A percentile compares a stretch with the other conserved stretches of the same genome.
phyloP scores from a whole-genome alignment of 2,888 invertebrate species.

The Nasonia oneida region DNA sequence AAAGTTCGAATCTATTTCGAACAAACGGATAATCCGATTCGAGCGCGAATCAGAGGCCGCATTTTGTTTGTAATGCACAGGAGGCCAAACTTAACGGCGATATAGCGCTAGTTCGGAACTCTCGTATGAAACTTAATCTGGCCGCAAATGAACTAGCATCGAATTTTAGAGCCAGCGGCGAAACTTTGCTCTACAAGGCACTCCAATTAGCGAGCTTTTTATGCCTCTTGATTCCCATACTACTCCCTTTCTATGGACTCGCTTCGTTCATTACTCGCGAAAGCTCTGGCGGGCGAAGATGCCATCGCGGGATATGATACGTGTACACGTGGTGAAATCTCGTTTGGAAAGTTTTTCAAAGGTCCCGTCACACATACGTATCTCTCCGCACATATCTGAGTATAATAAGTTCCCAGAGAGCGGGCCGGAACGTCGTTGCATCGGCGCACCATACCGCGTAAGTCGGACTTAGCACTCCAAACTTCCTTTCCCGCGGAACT shows the following conservation, averaged over 20 bases:
- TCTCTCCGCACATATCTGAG: no score
- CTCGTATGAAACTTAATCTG: not conserved
- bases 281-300: no score
- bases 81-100: not conserved
- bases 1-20: not conserved
- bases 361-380: no score
- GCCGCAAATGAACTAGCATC: not conserved
- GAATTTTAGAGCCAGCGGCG: not conserved
- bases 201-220: not conserved
- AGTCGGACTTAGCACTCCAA: not conserved
- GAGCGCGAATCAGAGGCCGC: not conserved
- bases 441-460: not conserved
- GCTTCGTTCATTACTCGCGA: no score
- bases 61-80: not conserved
- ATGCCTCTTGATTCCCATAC: not conserved
- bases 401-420: no score
- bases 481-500: not conserved
- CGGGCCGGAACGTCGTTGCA: no score
- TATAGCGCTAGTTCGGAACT: not conserved
- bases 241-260: no score
- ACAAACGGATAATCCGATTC: not conserved
- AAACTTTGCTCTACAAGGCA: not conserved
- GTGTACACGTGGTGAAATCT: no score
- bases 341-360: no score
- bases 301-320: no score